These are phyloP conservation scores for Tragulus kanchil DNA, from an alignment of 2,113 vertebrate species.

Conservation along the genomic window DNA sequence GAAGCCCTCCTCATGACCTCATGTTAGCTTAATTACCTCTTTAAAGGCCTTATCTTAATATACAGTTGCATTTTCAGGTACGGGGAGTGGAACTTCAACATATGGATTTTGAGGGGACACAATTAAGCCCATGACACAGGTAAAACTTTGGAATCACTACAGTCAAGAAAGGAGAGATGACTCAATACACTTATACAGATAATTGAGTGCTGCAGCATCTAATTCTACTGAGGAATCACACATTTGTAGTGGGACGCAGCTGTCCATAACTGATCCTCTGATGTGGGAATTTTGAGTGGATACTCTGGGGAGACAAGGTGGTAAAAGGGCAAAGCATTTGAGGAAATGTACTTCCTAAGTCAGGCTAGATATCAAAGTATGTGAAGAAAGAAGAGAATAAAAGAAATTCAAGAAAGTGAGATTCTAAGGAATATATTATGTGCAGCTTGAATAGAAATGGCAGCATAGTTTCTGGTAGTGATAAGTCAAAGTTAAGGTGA, in stretches of 20 bases:
- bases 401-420: not conserved
- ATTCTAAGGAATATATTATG: accelerated
- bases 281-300: not conserved
- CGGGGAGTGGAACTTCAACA: not conserved
- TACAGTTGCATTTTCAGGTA: not conserved
- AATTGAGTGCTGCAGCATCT: not conserved
- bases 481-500: not conserved
- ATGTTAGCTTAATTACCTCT: not conserved
- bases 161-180: not conserved
- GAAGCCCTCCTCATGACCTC: not conserved
- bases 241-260: not conserved
- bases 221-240: not conserved
- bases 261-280: not conserved
- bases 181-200: not conserved
- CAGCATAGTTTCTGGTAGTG: too few species aligned
- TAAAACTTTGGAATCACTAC: not conserved
- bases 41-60: not conserved
- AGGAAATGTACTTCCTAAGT: not conserved
- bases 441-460: not conserved
- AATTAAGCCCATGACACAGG: not conserved
- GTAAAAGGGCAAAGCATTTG: not conserved
- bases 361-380: not conserved
- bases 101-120: not conserved
- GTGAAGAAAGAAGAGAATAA: not conserved
- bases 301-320: accelerated